Percentiles rank a stretch among this genome's conserved stretches.
Conservation (phyloP, 2,888 invertebrate genomes). For the Diabrotica balteata region DNA sequence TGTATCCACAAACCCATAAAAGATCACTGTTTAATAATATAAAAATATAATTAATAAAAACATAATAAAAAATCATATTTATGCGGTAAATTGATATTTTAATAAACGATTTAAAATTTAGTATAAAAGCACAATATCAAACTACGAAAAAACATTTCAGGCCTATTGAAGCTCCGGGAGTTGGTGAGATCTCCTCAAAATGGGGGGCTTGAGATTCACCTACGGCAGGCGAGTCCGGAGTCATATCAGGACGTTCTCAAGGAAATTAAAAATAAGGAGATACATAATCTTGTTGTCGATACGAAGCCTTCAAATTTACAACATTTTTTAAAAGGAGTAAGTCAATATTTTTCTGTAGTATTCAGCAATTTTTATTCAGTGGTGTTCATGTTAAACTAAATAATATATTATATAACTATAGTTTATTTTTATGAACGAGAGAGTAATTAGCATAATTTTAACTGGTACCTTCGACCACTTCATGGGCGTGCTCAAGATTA, state of each 20-base stretch:
- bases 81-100: too few relatives aligned
- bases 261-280: slow-evolving; percentile 78
- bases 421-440: too few relatives aligned
- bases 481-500: too few relatives aligned
- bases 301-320: slow-evolving; percentile 76
- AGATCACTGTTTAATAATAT: too few relatives aligned
- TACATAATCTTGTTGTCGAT: slow-evolving; percentile 80
- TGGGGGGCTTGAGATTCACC: slow-evolving; percentile 71
- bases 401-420: too few relatives aligned
- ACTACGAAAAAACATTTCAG: slow-evolving; percentile 57
- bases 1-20: too few relatives aligned
- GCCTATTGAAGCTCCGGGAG: slow-evolving; percentile 74
- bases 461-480: too few relatives aligned
- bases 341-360: slow-evolving; percentile 44
- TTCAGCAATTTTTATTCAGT: background rate
- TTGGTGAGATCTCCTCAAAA: slow-evolving; percentile 70
- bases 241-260: slow-evolving; percentile 72
- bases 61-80: too few relatives aligned
- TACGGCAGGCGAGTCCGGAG: slow-evolving; percentile 71
- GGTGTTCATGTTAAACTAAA: background rate
- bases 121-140: too few relatives aligned
- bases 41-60: too few relatives aligned
- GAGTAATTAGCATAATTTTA: too few relatives aligned
- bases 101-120: too few relatives aligned
- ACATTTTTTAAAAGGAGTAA: slow-evolving; percentile 77